A percentile compares a stretch with the other conserved stretches of the same genome.
Evolutionary conservation across 2,888 invertebrate genomes (phyloP).

Genomic region (Agrotis puta): DNA sequence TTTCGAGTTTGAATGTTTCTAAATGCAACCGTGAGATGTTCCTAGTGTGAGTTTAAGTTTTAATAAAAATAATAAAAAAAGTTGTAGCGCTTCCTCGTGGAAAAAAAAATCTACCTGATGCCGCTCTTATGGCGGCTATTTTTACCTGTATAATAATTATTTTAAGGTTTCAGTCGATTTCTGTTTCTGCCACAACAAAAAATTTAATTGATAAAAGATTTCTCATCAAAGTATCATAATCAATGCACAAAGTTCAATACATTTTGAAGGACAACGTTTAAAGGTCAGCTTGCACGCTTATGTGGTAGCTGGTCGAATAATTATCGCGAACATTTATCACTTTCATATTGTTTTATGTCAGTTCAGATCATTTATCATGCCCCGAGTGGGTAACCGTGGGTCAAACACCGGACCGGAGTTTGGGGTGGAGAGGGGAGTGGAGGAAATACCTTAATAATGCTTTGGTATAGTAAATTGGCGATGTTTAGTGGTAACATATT

Average conservation of each 20-base stretch:
- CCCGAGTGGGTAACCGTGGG: constrained; percentile 71
- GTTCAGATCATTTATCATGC: constrained; percentile 75
- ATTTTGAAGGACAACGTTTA: constrained; percentile 38
- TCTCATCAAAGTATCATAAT: neutral
- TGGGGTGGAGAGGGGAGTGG: constrained; percentile 13
- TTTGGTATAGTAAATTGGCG: constrained; percentile 18
- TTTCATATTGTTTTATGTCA: constrained; percentile 75
- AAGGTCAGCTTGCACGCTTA: constrained; percentile 53
- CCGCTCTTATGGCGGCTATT: neutral
- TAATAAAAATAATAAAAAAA: too few species aligned
- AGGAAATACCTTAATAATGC: constrained; percentile 47
- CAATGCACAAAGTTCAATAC: constrained; percentile 32
- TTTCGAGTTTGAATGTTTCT: too few species aligned
- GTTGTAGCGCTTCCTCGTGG: neutral
- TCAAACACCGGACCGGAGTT: constrained; percentile 55
- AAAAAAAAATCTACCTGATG: neutral
- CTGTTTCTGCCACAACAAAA: too few species aligned
- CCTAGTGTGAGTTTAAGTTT: too few species aligned
- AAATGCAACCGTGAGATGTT: too few species aligned
- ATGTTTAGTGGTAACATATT: neutral
- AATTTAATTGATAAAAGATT: too few species aligned
- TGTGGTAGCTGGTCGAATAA: constrained; percentile 69
- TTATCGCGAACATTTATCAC: constrained; percentile 78
- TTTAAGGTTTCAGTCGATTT: too few species aligned
- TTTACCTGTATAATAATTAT: too few species aligned